phyloP scores from a whole-genome alignment of 2,113 vertebrate genomes.

The Harpagus bidentatus region DNA sequence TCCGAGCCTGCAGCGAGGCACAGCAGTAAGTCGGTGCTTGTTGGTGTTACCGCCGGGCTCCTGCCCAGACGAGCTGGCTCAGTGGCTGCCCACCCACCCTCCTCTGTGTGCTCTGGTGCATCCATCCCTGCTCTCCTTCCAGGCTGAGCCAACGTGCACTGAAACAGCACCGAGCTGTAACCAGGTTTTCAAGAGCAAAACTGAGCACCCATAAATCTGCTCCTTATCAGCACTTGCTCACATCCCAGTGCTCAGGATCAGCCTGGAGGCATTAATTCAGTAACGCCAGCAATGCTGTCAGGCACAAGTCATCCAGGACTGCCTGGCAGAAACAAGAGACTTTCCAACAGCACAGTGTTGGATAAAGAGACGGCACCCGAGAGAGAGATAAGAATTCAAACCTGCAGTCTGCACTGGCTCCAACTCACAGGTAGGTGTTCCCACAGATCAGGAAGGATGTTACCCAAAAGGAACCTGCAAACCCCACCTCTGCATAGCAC shows the following conservation, averaged over 20 bases:
- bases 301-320: not conserved
- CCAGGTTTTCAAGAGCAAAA: not conserved
- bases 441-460: not conserved
- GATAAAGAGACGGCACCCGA: not conserved
- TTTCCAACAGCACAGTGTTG: not conserved
- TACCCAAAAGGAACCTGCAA: not conserved
- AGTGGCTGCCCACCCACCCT: no score
- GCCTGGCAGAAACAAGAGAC: not conserved
- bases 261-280: not conserved
- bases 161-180: not conserved
- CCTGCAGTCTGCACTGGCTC: not conserved
- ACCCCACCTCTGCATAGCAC: not conserved
- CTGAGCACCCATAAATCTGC: not conserved
- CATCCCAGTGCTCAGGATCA: not conserved
- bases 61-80: not conserved
- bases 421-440: not conserved
- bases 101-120: not conserved
- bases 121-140: not conserved
- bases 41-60: not conserved
- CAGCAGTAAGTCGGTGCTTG: not conserved
- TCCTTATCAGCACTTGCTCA: not conserved
- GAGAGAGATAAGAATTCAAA: not conserved
- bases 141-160: not conserved
- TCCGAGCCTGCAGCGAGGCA: not conserved
- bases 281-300: rapidly evolving